Evolutionary conservation across 2,888 invertebrate species (phyloP), one percentile per base, ranked within the genome.

Genomic region (Tromatobia lineatoria): DNA sequence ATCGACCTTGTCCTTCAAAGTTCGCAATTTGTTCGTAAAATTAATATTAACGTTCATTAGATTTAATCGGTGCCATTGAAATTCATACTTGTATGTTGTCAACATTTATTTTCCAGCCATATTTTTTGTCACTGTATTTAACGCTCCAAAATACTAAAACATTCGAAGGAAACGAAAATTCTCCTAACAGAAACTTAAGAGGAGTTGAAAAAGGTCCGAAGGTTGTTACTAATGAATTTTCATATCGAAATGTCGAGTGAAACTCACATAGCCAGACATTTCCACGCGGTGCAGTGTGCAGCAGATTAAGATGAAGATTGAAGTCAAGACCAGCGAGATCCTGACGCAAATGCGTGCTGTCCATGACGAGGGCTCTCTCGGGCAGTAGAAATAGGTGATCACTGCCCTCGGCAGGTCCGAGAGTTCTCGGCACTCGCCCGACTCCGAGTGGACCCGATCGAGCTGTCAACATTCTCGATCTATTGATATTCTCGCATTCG

Each of bases 221-320:
- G 67, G 67, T 25, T n/a, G n/a, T n/a, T n/a, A n/a, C n/a, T n/a
- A n/a, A 47, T 1, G 3, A 47, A 47, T 13, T 3, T n/a, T 10
- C 6, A 18, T n/a, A 18, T 52, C 15, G 0, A 52, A 20, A 11
- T 20, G 11, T 3, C n/a, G 18, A 20, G 52, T 8, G 0, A 23
- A 78, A 94, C 95, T 95, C 93, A 95, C 95, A 95, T 91, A 95
- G 94, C 95, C 95, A 95, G 86, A 95, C 95, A 94, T 95, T 95
- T 90, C 95, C 95, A 88, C 94, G 94, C 45, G 95, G 95, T 74
- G 95, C 95, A 76, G 94, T 94, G 91, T 95, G 95, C 85, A 95
- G 93, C 25, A 95, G 93, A 86, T 95, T 94, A 76, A 94, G 94
- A 82, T 92, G 93, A 70, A 93, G 91, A 89, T 94, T 94, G 91